Base-by-base conservation (phyloP, 2,113 vertebrate genomes). In the Progne subis region DNA sequence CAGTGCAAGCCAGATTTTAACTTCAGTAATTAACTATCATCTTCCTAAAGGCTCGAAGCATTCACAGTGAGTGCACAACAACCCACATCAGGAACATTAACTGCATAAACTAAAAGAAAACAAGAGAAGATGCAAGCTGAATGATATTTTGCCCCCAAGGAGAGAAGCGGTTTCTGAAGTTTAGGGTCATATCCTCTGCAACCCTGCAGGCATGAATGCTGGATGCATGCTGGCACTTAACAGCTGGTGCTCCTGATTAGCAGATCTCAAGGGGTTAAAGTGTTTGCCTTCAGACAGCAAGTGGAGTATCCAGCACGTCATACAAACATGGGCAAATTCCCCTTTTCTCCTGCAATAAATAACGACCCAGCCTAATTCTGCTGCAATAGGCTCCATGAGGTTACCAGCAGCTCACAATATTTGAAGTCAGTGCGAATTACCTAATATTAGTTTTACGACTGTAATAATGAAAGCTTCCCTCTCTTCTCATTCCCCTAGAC, bases 261-360 rank as follows among this genome's bases (percentile, higher is more conserved):
- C 57, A 88, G 94, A 60, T 90, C 92, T 94, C 95, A 93, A 94
- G 92, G 86, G 93, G 93, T 97, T 96, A 96, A 97, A 87, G 70
- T 77, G 70, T 81, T 96, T 93, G 93, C 71, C 92, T 84, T 87
- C 21, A 79, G 72, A 93, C 2, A 82, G 85, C 18, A 55, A 77
- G 72, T 41, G 65, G 46, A 87, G 41, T 18, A 92, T 69, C 75
- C 86, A 91, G 79, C 34, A 64, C 8, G 57, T 26, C 82, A 80
- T 18, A 72, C 81, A 94, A 95, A 59, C 52, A 43, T 1, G 26
- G 28, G 28, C 24, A 91, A 77, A 83, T 82, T 41, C 60, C 76
- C 57, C 55, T 82, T 69, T 82, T 39, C 63, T 82, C 55, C 72
- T 53, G 59, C 91, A 88, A 57, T 60, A 82, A 93, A 59, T 53